Percentiles rank a stretch among this genome's conserved stretches.
Conservation (phyloP, 2,797 vertebrate species). For the Hyperoplus lanceolatus region DNA sequence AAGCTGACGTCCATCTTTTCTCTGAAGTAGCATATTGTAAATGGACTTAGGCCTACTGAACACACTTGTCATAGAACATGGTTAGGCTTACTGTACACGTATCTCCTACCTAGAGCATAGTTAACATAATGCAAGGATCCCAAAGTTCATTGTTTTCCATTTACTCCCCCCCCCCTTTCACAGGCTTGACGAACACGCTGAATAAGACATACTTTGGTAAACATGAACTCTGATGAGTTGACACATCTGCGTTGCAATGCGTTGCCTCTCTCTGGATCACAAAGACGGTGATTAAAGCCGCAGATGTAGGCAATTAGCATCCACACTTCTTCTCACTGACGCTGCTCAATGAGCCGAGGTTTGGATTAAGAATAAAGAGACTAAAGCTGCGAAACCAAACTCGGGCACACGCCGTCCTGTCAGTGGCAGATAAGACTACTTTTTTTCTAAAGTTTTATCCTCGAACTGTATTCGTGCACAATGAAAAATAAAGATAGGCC, state of each 20-base stretch:
- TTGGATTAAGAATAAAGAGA: neutral
- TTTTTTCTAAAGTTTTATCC: neutral
- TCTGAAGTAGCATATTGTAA: neutral
- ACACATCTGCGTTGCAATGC: slow-evolving; percentile 40
- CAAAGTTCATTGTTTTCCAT: slow-evolving; percentile 6
- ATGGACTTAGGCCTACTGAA: too few species aligned
- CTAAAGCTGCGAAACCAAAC: neutral
- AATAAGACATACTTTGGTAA: neutral
- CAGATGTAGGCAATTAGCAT: slow-evolving; percentile 78
- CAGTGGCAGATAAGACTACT: too few species aligned
- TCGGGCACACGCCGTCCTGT: neutral
- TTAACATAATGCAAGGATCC: neutral
- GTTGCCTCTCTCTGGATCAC: slow-evolving; percentile 9
- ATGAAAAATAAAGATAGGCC: slow-evolving; percentile 32
- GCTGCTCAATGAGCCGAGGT: neutral
- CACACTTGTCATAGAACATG: neutral
- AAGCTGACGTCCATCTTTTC: slow-evolving; percentile 14
- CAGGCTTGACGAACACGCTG: neutral
- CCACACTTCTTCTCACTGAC: slow-evolving; percentile 17
- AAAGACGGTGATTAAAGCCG: slow-evolving; percentile 34
- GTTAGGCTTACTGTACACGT: neutral
- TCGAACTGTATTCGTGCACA: slow-evolving; percentile 8
- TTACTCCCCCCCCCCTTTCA: neutral
- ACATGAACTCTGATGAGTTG: neutral
- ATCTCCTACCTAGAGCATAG: too few species aligned